These are phyloP conservation scores for Trichonephila clavata DNA, from an alignment of 1,140 invertebrate genomes.

Conservation along the genomic window DNA sequence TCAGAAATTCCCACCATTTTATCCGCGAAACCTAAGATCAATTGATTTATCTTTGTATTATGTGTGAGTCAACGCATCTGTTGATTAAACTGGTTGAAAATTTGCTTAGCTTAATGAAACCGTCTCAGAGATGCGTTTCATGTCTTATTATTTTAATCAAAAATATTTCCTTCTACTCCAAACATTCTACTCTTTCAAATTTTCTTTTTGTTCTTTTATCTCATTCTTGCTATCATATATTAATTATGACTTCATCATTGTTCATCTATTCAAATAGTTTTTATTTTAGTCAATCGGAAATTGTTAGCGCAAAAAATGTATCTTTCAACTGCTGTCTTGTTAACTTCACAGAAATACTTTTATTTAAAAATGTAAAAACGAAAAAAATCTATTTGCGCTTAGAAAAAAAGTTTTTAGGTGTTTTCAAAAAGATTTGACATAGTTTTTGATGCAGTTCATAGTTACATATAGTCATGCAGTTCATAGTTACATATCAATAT, in stretches of 20 bases:
- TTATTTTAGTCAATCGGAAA: not conserved
- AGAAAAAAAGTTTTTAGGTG: too few species aligned
- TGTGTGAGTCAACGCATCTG: constrained; percentile 25
- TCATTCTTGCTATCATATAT: not conserved
- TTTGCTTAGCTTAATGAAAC: constrained; percentile 33
- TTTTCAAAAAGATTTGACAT: too few species aligned
- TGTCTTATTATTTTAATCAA: not conserved
- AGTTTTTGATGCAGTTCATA: too few species aligned
- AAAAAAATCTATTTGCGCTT: not conserved
- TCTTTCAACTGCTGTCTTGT: too few species aligned
- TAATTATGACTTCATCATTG: not conserved
- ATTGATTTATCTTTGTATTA: constrained; percentile 1
- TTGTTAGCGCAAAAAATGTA: too few species aligned
- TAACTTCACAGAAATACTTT: not conserved
- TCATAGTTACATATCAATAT: too few species aligned
- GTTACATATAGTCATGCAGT: too few species aligned
- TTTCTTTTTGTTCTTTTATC: not conserved
- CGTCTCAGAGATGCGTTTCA: not conserved
- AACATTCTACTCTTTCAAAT: not conserved
- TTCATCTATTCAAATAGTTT: not conserved
- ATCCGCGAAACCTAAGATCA: not conserved
- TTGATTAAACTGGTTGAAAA: constrained; percentile 29
- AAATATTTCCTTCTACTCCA: not conserved
- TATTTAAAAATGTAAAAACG: not conserved
- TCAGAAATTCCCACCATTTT: not conserved